Base-by-base conservation (phyloP, 2,113 vertebrate genomes). In the Nettapus auritus region DNA sequence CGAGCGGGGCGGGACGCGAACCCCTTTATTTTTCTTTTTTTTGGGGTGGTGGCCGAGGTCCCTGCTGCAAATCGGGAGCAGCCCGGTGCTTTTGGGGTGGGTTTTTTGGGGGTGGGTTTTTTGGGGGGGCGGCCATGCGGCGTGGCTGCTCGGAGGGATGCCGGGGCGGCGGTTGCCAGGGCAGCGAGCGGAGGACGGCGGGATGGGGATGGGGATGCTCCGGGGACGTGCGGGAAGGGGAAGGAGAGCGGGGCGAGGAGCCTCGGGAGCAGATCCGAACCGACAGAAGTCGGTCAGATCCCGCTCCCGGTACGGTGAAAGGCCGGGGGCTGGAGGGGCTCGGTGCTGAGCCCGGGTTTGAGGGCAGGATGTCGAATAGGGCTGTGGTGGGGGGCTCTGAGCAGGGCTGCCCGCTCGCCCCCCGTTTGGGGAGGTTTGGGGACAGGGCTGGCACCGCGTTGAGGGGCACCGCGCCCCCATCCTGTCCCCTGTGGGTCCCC, bases 171-270 rank as follows among this genome's bases (percentile, higher is more conserved):
- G 77, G 98, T 97, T 98, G 97, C 98, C 97, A 98, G 92, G 97
- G 97, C 89, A 98, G 98, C 98, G 7, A 98, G 97, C 78, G 70
- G 87, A 97, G 98, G 97, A 98, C 98, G 97, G 97, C 90, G 46
- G 46, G 20, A 48, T 21, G 20, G 18, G 44, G 44, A 9, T 46
- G 44, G 97, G 98, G 98, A 98, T 98, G 98, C 97, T 98, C 97
- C 85, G 74, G 97, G 97, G 97, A 98, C 96, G 96, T 94, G 97
- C 95, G 94, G 95, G 97, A 98, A 98, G 97, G 88, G 96, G 92
- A 94, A 97, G 94, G 97, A 88, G 89, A 69, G 38, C 80, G 93
- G 53, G 76, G 10, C 28, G 60, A 92, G 33, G 80, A 25, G 25
- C 36, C 38, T 46, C 3, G 0, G 44, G 83, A 93, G 76, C 80